Evolutionary conservation across 2,797 vertebrate genomes (phyloP).

Genomic region (Pelochelys cantorii): DNA sequence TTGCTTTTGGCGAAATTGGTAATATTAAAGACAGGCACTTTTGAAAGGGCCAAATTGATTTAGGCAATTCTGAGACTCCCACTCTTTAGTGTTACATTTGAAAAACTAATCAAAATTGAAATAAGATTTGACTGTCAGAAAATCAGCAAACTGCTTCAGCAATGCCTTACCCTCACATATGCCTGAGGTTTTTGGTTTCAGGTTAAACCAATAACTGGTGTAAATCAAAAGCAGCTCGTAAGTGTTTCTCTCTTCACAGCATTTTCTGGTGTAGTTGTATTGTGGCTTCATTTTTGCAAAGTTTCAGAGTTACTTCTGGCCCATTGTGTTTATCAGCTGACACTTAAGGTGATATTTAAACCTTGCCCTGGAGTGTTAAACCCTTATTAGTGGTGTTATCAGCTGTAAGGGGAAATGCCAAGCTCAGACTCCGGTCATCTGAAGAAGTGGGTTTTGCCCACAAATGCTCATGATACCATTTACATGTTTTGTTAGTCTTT

Average conservation of each 20-base stretch:
- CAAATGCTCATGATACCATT: no score
- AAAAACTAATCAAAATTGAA: not conserved
- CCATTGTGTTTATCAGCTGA: not conserved
- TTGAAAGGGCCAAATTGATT: not conserved
- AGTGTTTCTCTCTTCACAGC: not conserved
- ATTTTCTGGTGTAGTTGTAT: not conserved
- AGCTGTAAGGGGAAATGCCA: not conserved
- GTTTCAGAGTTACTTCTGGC: not conserved
- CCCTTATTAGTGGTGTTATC: not conserved
- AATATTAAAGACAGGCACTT: not conserved
- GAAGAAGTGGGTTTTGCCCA: no score
- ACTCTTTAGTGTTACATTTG: not conserved
- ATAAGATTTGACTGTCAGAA: not conserved
- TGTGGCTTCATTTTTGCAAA: not conserved
- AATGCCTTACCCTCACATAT: not conserved
- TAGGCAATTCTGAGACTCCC: not conserved
- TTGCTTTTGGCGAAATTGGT: not conserved
- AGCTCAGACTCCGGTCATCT: not conserved
- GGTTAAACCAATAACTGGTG: rapidly evolving
- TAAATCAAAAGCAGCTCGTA: not conserved
- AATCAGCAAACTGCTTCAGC: not conserved
- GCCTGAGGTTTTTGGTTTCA: not conserved
- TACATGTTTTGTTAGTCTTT: no score
- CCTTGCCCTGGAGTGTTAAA: not conserved
- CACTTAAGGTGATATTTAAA: not conserved